phyloP scores from a whole-genome alignment of 2,888 invertebrate genomes.

The Polyploca ridens region DNA sequence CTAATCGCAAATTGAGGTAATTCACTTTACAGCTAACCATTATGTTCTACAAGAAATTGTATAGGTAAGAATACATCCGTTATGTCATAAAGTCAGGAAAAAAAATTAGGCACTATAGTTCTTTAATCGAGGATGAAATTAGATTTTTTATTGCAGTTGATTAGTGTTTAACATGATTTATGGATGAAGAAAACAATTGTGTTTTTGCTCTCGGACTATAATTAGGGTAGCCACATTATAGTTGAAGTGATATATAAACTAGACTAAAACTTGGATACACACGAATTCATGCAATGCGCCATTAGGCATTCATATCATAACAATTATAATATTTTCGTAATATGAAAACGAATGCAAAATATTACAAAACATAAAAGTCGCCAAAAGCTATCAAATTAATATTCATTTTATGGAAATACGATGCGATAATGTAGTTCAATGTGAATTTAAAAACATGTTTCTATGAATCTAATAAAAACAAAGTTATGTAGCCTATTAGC shows the following conservation, averaged over 20 bases:
- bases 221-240: not conserved
- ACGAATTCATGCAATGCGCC: not conserved
- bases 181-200: not conserved
- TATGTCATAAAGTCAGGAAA: slow-evolving; percentile 10
- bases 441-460: not conserved
- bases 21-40: slow-evolving; percentile 12
- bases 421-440: not conserved
- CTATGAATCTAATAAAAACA: not conserved
- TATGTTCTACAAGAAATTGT: slow-evolving; percentile 17
- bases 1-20: slow-evolving; percentile 11
- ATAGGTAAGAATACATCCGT: slow-evolving; percentile 14
- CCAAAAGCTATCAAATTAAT: not conserved
- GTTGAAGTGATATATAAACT: not conserved
- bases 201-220: not conserved
- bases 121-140: not conserved
- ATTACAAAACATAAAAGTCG: not conserved
- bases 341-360: not conserved
- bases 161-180: slow-evolving; percentile 8
- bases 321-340: slow-evolving; percentile 1
- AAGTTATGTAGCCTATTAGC: not conserved
- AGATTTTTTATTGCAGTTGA: not conserved
- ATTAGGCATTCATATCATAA: not conserved
- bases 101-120: not conserved
- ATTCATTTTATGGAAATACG: slow-evolving; percentile 11
- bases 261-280: slow-evolving; percentile 1